phyloP scores from a whole-genome alignment of 2,113 vertebrate species.

The Pithys albifrons region DNA sequence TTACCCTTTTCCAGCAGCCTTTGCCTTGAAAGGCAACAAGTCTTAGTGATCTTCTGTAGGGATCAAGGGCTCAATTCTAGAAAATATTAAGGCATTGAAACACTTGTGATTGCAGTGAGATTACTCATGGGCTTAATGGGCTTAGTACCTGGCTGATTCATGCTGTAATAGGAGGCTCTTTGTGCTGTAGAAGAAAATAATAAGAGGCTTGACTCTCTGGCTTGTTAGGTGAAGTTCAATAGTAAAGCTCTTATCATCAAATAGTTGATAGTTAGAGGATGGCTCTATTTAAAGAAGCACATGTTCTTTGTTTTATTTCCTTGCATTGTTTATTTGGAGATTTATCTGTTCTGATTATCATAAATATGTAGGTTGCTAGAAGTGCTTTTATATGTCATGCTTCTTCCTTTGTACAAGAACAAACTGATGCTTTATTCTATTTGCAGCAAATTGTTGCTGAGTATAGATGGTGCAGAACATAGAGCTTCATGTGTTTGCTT shows the following conservation, averaged over 20 bases:
- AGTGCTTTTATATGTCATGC: background rate
- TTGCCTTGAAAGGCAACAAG: background rate
- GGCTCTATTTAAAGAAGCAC: background rate
- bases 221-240: background rate
- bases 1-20: background rate
- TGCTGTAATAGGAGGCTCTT: background rate
- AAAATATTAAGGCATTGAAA: background rate
- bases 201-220: background rate
- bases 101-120: background rate
- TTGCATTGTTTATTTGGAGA: background rate
- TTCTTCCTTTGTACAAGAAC: background rate
- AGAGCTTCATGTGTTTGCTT: constrained; percentile 46
- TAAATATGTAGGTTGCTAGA: constrained; percentile 12
- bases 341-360: constrained; percentile 27
- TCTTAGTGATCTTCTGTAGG: background rate
- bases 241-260: background rate
- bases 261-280: background rate
- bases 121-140: constrained; percentile 15
- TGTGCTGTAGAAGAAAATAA: background rate
- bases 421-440: constrained; percentile 15
- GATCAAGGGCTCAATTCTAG: background rate
- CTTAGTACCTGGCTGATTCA: constrained; percentile 45
- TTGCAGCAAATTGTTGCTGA: constrained; percentile 35
- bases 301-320: background rate
- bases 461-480: constrained; percentile 24